phyloP scores from a whole-genome alignment of 23 tunicate species.

The Ascidia mentula region DNA sequence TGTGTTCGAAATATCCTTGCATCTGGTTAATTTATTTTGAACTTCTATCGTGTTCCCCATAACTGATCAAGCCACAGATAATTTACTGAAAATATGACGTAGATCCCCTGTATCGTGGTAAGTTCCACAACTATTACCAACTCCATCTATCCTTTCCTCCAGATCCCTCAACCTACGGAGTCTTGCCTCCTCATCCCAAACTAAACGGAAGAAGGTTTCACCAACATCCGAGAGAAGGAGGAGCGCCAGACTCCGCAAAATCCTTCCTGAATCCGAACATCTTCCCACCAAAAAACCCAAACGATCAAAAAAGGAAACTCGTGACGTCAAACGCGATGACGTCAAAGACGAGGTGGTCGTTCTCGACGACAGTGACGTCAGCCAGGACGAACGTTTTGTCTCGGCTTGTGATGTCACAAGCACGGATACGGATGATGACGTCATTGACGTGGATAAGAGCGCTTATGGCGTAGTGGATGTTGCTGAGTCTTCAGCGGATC shows the following conservation, averaged over 20 bases:
- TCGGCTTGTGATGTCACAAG: background rate
- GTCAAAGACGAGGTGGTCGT: background rate
- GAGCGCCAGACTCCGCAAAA: background rate
- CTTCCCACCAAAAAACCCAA: background rate
- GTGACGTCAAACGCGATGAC: background rate
- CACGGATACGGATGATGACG: background rate
- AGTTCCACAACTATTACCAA: too few species aligned
- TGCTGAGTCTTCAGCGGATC: conserved; percentile 18
- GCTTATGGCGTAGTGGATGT: conserved; percentile 4
- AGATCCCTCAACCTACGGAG: background rate
- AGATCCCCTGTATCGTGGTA: too few species aligned
- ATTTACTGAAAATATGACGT: too few species aligned
- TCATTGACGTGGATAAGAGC: conserved; percentile 9
- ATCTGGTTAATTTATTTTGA: too few species aligned
- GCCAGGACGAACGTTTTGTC: background rate
- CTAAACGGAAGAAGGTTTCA: background rate
- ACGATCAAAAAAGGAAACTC: background rate
- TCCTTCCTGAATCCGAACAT: background rate
- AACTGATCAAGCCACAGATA: too few species aligned
- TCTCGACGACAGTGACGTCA: conserved; percentile 11
- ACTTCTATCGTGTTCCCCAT: too few species aligned
- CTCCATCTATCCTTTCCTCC: too few species aligned
- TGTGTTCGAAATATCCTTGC: too few species aligned
- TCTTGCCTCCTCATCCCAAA: background rate
- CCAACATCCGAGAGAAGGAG: background rate